A percentile compares a stretch with the other conserved stretches of the same genome.
These are phyloP conservation scores for Brachionus sp. DNA, from an alignment of 1,140 invertebrate species.

Conservation along the genomic window DNA sequence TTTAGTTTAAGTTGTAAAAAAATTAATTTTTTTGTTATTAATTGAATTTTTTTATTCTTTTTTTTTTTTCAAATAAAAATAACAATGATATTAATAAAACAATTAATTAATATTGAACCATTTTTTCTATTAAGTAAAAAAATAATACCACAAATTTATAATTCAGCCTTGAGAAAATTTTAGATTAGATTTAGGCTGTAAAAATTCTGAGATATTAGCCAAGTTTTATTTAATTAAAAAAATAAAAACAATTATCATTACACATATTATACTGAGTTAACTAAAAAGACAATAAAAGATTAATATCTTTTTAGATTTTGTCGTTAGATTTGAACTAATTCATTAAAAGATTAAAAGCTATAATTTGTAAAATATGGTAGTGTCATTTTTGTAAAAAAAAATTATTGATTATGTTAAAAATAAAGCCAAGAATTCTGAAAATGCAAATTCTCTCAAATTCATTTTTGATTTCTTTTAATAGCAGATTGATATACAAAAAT, in stretches of 20 bases:
- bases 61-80: too few species aligned
- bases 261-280: neutral
- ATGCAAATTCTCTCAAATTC: neutral
- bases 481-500: neutral
- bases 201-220: neutral
- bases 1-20: neutral
- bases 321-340: neutral
- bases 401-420: neutral
- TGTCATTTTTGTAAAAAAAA: neutral
- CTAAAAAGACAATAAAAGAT: neutral
- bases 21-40: neutral
- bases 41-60: too few species aligned
- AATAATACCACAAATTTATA: neutral
- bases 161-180: neutral
- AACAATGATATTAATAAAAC: too few species aligned
- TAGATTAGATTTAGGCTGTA: neutral
- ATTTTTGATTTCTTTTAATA: neutral
- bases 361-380: neutral
- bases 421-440: neutral
- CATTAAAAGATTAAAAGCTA: neutral
- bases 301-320: neutral
- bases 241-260: neutral
- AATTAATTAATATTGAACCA: too few species aligned
- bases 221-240: neutral
- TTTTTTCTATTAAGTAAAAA: neutral